These are phyloP conservation scores for Cydia amplana DNA, from an alignment of 1,140 invertebrate genomes.

Conservation along the genomic window DNA sequence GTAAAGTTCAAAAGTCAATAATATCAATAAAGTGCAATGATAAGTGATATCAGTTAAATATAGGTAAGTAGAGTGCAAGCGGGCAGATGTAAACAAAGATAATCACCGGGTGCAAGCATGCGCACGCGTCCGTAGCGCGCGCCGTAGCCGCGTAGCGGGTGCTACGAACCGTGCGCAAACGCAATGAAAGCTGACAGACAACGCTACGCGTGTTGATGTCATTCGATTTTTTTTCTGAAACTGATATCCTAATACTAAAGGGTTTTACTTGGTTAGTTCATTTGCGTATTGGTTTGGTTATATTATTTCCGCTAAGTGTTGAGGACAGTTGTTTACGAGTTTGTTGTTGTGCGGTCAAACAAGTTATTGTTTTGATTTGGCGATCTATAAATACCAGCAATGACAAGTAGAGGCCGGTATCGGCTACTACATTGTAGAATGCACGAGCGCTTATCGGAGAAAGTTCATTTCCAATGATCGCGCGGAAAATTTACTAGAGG, in stretches of 20 bases:
- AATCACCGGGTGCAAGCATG: constrained; percentile 13
- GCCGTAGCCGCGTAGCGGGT: not conserved
- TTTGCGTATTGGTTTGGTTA: not conserved
- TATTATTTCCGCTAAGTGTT: not conserved
- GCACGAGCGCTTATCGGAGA: not conserved
- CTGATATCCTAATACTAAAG: too few relatives aligned
- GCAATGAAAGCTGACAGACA: not conserved
- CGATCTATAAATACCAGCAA: not conserved
- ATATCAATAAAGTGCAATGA: not conserved
- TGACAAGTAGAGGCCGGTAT: not conserved
- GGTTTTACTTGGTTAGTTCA: not conserved
- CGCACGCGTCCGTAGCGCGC: not conserved
- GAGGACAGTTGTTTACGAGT: not conserved
- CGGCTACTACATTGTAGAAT: not conserved
- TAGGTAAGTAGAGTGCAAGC: constrained; percentile 3
- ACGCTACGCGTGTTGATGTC: not conserved
- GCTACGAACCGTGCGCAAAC: not conserved
- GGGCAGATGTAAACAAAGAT: constrained; percentile 16
- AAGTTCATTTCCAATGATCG: not conserved
- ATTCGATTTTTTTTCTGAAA: too few relatives aligned
- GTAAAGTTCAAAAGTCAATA: not conserved
- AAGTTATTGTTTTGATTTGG: not conserved
- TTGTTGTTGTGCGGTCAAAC: not conserved
- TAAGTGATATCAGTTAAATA: constrained; percentile 12
- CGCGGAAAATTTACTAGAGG: not conserved